Percentiles rank a stretch among this genome's conserved stretches.
These are phyloP conservation scores for Cantharis rustica DNA, from an alignment of 2,888 invertebrate species.

Conservation along the genomic window DNA sequence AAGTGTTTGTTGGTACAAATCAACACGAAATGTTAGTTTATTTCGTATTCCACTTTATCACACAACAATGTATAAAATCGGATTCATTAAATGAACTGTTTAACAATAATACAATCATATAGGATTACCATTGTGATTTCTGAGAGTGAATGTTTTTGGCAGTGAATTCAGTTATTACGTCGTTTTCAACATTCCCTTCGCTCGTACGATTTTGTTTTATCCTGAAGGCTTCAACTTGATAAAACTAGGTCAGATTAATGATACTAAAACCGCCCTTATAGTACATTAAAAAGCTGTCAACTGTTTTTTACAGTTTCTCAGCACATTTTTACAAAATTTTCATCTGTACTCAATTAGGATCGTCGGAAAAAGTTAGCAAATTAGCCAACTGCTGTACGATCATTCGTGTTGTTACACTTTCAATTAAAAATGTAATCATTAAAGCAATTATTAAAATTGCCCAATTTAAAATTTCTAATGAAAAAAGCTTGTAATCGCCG, in stretches of 20 bases:
- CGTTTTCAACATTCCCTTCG: conserved; percentile 21
- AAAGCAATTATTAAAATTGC: background rate
- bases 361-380: background rate
- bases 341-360: background rate
- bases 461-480: background rate
- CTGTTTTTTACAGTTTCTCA: conserved; percentile 15
- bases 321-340: background rate
- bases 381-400: background rate
- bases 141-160: background rate
- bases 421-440: background rate
- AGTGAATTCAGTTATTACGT: conserved; percentile 23
- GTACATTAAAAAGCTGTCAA: conserved; percentile 21
- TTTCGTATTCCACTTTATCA: background rate
- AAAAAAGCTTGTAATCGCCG: background rate
- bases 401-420: background rate
- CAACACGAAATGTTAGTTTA: background rate
- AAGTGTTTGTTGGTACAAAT: background rate
- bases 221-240: conserved; percentile 15
- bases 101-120: background rate
- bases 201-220: conserved; percentile 20
- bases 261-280: conserved; percentile 15
- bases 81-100: background rate
- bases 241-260: conserved; percentile 27
- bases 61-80: background rate
- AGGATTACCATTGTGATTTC: background rate